Evolutionary conservation across 2,113 vertebrate genomes (phyloP).

Genomic region (Xenus cinereus): DNA sequence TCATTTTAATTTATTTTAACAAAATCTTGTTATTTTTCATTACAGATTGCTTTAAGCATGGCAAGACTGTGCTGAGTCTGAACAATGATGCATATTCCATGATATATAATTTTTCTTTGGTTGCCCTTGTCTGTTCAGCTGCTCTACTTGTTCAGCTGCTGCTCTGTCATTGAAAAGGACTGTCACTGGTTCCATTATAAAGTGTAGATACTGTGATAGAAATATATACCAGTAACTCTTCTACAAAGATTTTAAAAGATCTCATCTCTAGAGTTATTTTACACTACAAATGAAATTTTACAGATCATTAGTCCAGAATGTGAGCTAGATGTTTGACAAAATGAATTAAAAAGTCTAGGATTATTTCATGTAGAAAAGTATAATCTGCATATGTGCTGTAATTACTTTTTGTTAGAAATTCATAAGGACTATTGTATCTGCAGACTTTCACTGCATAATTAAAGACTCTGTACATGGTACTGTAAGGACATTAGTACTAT

Average conservation of each 20-base stretch:
- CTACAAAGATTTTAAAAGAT: slow-evolving; percentile 5
- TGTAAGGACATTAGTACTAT: not conserved
- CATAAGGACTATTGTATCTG: not conserved
- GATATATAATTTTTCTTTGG: not conserved
- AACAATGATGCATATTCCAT: not conserved
- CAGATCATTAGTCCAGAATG: slow-evolving; percentile 48
- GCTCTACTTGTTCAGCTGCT: not conserved
- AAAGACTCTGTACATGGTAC: not conserved
- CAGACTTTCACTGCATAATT: slow-evolving; percentile 20
- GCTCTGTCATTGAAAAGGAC: not conserved
- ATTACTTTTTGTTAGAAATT: slow-evolving; percentile 35
- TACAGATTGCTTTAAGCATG: not conserved
- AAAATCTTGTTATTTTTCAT: not conserved
- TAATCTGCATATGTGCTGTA: not conserved
- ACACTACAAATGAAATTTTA: slow-evolving; percentile 40
- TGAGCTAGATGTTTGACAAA: slow-evolving; percentile 11
- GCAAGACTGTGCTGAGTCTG: not conserved
- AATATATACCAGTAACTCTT: not conserved
- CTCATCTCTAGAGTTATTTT: slow-evolving; percentile 35
- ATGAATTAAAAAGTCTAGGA: not conserved
- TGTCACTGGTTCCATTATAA: not conserved
- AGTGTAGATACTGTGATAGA: not conserved
- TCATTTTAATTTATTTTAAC: not conserved
- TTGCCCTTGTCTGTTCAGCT: slow-evolving; percentile 2
- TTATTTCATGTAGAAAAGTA: slow-evolving; percentile 5